Percentiles rank a stretch among this genome's conserved stretches.
These are phyloP conservation scores for Shargacucullia verbasci DNA, from an alignment of 2,888 invertebrate genomes.

Conservation along the genomic window DNA sequence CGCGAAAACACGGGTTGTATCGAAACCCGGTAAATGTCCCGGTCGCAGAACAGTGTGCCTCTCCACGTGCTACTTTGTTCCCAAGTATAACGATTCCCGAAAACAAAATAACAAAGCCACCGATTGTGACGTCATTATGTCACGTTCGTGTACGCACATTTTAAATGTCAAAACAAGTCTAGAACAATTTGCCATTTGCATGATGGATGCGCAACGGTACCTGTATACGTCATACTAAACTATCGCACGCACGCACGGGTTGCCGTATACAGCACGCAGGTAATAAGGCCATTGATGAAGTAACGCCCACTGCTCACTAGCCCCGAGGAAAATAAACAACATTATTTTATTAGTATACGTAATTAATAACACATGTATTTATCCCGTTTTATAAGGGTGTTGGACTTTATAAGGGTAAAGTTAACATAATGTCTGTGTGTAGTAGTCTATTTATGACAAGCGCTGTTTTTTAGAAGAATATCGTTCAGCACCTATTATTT, in stretches of 20 bases:
- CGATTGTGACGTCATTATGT: no score
- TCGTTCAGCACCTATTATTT: no score
- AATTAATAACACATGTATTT: conserved; percentile 15
- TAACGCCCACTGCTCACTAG: conserved; percentile 22
- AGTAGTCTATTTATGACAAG: no score
- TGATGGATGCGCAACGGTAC: conserved; percentile 37
- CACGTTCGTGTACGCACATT: conserved; percentile 15
- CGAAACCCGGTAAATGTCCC: no score
- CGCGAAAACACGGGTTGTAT: no score
- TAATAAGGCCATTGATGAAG: conserved; percentile 21
- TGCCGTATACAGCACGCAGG: conserved; percentile 5
- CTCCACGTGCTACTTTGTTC: no score
- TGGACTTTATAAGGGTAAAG: conserved; percentile 23
- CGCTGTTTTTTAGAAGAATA: no score
- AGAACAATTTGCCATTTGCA: conserved; percentile 26
- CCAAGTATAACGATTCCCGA: no score
- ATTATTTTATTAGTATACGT: conserved; percentile 22
- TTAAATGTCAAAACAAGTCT: conserved; percentile 22
- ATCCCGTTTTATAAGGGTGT: background rate
- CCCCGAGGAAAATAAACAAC: conserved; percentile 27
- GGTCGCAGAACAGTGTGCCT: no score
- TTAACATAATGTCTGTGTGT: no score
- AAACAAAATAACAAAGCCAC: no score
- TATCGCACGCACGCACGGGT: conserved; percentile 12
- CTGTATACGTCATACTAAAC: conserved; percentile 32